These are phyloP conservation scores for Sylvicola cinctus DNA, from an alignment of 2,888 invertebrate genomes.

Conservation along the genomic window DNA sequence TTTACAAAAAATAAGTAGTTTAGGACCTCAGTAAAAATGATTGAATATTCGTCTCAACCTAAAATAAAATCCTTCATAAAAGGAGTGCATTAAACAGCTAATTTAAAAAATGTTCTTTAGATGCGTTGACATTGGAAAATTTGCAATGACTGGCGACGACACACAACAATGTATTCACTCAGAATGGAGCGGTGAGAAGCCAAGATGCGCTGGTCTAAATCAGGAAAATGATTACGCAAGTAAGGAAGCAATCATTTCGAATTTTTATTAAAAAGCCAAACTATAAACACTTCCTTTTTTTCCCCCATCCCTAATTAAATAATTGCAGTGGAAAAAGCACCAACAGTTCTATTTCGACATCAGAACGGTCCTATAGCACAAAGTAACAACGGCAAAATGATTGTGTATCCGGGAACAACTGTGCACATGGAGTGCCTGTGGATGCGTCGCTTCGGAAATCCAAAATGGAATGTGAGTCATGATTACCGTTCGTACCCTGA, in stretches of 20 bases:
- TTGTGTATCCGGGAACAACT: slow-evolving; percentile 69
- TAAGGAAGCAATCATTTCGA: no score
- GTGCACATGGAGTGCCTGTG: slow-evolving; percentile 78
- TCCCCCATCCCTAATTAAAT: slow-evolving; percentile 3
- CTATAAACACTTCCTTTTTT: not conserved
- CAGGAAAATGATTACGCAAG: slow-evolving; percentile 74
- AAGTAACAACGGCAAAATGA: slow-evolving; percentile 64
- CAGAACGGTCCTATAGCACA: slow-evolving; percentile 69
- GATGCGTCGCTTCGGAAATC: slow-evolving; percentile 68
- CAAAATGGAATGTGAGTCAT: slow-evolving; percentile 62
- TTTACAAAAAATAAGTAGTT: no score
- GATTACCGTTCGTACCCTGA: slow-evolving; percentile 48
- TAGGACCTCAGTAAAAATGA: no score
- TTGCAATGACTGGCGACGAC: slow-evolving; percentile 55
- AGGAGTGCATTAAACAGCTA: no score
- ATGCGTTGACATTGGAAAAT: slow-evolving; percentile 74
- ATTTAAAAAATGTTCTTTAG: no score
- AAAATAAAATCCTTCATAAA: no score
- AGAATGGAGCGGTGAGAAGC: slow-evolving; percentile 60
- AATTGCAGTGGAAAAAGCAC: slow-evolving; percentile 56
- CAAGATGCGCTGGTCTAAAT: slow-evolving; percentile 59
- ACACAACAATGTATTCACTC: slow-evolving; percentile 53
- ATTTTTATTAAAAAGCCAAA: not conserved
- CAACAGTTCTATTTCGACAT: slow-evolving; percentile 65
- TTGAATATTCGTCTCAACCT: no score